Conservation (phyloP, 2,113 vertebrate species). For the Candoia aspera region DNA sequence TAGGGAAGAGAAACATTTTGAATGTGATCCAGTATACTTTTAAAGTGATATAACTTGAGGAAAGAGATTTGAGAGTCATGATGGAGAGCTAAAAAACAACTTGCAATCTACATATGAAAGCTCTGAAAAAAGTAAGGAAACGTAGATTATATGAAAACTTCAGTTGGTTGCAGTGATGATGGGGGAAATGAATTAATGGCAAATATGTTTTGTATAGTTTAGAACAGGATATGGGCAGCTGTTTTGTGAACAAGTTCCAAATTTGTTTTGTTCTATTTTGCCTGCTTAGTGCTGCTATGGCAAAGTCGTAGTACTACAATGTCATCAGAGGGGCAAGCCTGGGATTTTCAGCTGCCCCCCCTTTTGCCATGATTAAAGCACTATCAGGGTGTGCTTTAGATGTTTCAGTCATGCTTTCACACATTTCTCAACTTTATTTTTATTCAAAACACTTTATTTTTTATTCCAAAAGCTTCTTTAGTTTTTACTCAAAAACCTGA, state of each 20-base stretch:
- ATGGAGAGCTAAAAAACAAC: background rate
- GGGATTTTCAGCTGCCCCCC: background rate
- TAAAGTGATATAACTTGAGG: background rate
- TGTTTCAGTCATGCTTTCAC: background rate
- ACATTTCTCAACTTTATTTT: constrained; percentile 21
- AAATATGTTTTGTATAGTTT: too few relatives aligned
- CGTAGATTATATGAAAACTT: background rate
- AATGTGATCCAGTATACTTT: background rate
- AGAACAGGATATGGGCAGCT: background rate
- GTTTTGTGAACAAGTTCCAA: too few relatives aligned
- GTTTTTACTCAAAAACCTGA: background rate
- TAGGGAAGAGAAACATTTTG: background rate
- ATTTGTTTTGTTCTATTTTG: too few relatives aligned
- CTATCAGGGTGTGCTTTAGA: background rate
- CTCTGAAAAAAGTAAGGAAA: background rate
- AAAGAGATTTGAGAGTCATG: background rate
- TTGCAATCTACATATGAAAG: background rate
- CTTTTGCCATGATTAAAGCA: background rate
- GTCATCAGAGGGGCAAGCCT: background rate
- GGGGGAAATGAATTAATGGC: background rate
- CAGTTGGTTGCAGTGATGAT: background rate
- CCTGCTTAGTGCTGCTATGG: too few relatives aligned
- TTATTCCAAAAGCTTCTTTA: constrained; percentile 25
- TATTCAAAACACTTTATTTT: background rate
- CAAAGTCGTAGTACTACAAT: background rate